phyloP scores from a whole-genome alignment of 1,140 invertebrate species.

The Sitobion miscanthi region DNA sequence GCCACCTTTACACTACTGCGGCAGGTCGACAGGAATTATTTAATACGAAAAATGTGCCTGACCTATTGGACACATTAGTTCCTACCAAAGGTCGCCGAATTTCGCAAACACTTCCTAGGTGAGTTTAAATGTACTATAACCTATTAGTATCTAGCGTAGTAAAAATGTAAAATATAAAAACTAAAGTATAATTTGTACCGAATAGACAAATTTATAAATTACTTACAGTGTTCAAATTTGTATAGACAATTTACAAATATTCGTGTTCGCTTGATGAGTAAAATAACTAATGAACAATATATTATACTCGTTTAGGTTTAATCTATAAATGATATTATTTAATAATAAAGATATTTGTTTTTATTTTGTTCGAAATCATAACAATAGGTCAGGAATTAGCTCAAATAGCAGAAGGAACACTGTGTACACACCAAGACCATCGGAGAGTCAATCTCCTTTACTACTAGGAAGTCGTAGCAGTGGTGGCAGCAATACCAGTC shows the following conservation, averaged over 20 bases:
- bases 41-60: conserved; percentile 67
- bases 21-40: conserved; percentile 32
- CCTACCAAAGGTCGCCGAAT: conserved; percentile 61
- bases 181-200: not conserved
- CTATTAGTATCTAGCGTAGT: not conserved
- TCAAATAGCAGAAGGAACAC: conserved; percentile 60
- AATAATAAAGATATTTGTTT: not conserved
- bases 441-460: conserved; percentile 74
- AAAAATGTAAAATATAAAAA: not conserved
- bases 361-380: not conserved
- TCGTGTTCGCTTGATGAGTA: not conserved
- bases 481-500: conserved; percentile 53
- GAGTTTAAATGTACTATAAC: not conserved
- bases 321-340: not conserved
- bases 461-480: conserved; percentile 63
- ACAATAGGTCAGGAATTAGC: not conserved
- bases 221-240: not conserved
- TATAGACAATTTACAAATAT: not conserved
- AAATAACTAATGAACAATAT: no score
- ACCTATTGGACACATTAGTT: conserved; percentile 67
- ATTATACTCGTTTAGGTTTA: not conserved
- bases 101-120: conserved; percentile 49
- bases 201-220: no score
- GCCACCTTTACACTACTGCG: conserved; percentile 67
- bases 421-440: conserved; percentile 60